Evolutionary conservation across 2,888 invertebrate species (phyloP).

Genomic region (Pegoplata infirma): DNA sequence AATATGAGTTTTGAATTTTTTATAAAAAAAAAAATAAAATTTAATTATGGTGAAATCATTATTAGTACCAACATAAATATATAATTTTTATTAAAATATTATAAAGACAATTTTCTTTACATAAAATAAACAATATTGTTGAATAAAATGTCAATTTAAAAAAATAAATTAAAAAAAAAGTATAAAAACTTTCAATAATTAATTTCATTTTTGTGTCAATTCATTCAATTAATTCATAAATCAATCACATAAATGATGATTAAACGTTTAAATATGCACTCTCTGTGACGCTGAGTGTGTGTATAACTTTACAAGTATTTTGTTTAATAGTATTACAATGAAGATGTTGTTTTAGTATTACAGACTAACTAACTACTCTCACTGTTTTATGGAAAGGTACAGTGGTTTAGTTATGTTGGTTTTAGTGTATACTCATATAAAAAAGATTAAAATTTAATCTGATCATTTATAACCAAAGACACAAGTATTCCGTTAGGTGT

Average conservation of each 20-base stretch:
- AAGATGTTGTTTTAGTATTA: no score
- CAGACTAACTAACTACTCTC: no score
- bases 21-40: slow-evolving; percentile 21
- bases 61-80: no score
- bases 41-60: slow-evolving; percentile 43
- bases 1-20: neutral
- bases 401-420: no score
- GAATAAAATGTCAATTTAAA: neutral
- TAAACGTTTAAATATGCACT: slow-evolving; percentile 40
- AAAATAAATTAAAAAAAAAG: neutral
- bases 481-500: no score
- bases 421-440: no score
- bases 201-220: slow-evolving; percentile 15
- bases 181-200: slow-evolving; percentile 26
- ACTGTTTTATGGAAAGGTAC: no score
- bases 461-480: no score
- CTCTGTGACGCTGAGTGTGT: slow-evolving; percentile 1
- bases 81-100: neutral
- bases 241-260: slow-evolving; percentile 48
- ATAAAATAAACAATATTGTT: neutral
- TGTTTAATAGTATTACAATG: neutral
- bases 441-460: no score
- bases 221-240: slow-evolving; percentile 56
- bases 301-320: neutral
- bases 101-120: neutral